Base-by-base conservation (phyloP, 2,888 invertebrate genomes). In the Nycteola revayana region DNA sequence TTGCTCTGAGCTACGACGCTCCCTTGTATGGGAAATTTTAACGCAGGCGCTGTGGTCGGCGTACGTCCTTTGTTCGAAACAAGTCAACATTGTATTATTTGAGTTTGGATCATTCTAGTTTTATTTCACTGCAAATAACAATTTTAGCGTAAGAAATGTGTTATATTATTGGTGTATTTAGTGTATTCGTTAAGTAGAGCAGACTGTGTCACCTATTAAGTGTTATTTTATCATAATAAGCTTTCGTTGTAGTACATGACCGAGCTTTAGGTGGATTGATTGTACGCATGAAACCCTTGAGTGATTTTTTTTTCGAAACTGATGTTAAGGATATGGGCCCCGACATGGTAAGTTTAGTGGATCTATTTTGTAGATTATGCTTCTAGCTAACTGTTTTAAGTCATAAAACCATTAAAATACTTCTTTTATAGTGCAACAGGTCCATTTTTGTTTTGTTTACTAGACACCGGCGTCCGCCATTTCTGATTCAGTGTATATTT, bases 321-420 rank as follows among this genome's bases (percentile, higher is more conserved):
- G 92, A 93, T 91, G 93, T 93, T 92, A 93, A 92, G 91, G 93
- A 93, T 90, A 93, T 93, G 92, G 94, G 93, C 90, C 93, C 93
- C 89, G 94, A 94, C 89, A 94, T 94, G 94, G 94, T 94, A 89
- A 91, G 89, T 86, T 70, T 72, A 59, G 60, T 54, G 32, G 37
- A 44, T 61, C 56, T 46, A 58, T 48, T 32, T 40, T 47, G 38
- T 67, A 73, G 65, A 70, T 53, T 58, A 61, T 38, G 44, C 33
- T 45, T 54, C 49, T 59, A 42, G 47, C 56, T 51, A 49, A 35
- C 53, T 52, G 66, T 79, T 85, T 83, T 86, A 82, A 75, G 81
- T 88, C 83, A 87, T 88, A 68, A 83, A 72, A 51, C 74, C 27
- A 44, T 25, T 44, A 70, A 68, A 72, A 65, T 69, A 44, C 42